Evolutionary conservation across 2,888 invertebrate species (phyloP), one percentile per base, ranked within the genome.

Genomic region (Stomorhina lunata): DNA sequence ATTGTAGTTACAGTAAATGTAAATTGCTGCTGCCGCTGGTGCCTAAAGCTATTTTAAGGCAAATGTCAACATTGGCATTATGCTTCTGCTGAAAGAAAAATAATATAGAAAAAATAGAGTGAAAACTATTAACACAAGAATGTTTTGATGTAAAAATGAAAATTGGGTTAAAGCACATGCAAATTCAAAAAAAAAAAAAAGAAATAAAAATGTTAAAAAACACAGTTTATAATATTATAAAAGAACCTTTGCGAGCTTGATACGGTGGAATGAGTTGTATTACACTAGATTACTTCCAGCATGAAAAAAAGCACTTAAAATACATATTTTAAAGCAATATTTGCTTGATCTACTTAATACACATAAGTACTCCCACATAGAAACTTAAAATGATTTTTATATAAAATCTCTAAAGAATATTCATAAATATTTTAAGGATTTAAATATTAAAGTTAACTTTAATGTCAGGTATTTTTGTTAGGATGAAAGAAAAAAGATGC

Each of bases 1-100:
- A 45, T 71, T 66, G 45, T 37, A 32, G 65, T 72, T 77, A 15
- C 29, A 69, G 27, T 53, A 72, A 72, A 81, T 75, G 69, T 32
- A 75, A 75, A 69, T 57, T 50, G 50, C 53, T 65, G 75, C n/a
- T n/a, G n/a, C n/a, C n/a, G n/a, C n/a, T n/a, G n/a, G n/a, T n/a
- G n/a, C 82, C 79, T 75, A 50, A 50, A 75, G 78, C 63, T 65
- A 40, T 79, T 71, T 65, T 71, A 78, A 71, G 79, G 75, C 82
- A 82, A 82, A 82, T 79, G 71, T 79, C 82, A 82, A 82, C 65
- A 75, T 75, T 73, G 78, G 69, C 50, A 75, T 79, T 69, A 79
- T 65, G 69, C 20, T 40, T 50, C 34, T 68, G 66, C 3, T 72
- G 15, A 66, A 71, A 17, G 32, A 65, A 63, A 48, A 75, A 63